phyloP scores from a whole-genome alignment of 2,113 vertebrate genomes.

The Hydrolagus affinis region DNA sequence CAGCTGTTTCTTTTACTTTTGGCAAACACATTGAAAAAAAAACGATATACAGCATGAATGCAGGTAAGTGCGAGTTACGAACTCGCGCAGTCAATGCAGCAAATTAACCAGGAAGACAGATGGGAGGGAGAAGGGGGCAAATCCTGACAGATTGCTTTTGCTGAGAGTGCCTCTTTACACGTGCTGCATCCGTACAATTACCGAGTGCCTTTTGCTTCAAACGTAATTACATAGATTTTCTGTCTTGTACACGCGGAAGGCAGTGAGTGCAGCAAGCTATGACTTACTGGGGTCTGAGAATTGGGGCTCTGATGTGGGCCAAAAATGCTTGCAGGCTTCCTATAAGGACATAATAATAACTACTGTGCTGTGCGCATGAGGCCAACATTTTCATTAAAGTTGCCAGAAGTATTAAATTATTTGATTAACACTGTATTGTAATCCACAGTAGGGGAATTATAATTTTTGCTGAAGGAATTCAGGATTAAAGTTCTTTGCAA shows the following conservation, averaged over 20 bases:
- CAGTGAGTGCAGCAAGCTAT: slow-evolving; percentile 87
- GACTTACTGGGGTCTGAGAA: slow-evolving; percentile 71
- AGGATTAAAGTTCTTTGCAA: slow-evolving; percentile 29
- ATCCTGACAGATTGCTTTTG: slow-evolving; percentile 8
- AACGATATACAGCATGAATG: no score
- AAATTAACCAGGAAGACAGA: slow-evolving; percentile 16
- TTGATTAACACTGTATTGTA: slow-evolving; percentile 32
- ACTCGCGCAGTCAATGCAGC: not conserved
- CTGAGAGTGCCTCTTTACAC: slow-evolving; percentile 74
- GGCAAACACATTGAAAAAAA: no score
- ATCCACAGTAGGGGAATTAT: slow-evolving; percentile 22
- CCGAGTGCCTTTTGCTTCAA: slow-evolving; percentile 88
- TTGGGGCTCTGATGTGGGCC: slow-evolving; percentile 53
- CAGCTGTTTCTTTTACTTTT: no score
- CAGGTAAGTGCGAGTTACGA: not conserved
- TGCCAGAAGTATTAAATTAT: slow-evolving; percentile 28
- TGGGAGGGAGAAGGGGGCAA: not conserved
- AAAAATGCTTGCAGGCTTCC: slow-evolving; percentile 1
- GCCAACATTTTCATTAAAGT: slow-evolving; percentile 29
- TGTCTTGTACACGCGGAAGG: slow-evolving; percentile 91
- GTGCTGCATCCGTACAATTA: slow-evolving; percentile 79
- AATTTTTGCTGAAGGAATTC: slow-evolving; percentile 27
- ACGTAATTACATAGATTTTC: slow-evolving; percentile 99
- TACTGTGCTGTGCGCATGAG: slow-evolving; percentile 19
- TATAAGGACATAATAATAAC: slow-evolving; percentile 22